Base-by-base conservation (phyloP, 2,797 vertebrate species). In the Lophius americanus region DNA sequence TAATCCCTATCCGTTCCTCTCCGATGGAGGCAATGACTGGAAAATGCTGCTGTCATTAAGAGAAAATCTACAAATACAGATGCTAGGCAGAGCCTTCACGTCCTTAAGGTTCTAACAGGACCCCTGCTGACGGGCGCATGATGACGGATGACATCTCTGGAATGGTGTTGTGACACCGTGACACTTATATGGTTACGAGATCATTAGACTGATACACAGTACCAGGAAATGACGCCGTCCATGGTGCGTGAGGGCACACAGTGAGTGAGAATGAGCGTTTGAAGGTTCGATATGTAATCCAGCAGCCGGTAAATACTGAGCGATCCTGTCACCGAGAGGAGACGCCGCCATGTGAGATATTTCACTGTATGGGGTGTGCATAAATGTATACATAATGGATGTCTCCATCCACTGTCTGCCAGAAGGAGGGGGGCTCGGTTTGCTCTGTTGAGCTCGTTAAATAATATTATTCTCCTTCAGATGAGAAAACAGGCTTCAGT, bases 61-160 rank as follows among this genome's bases (percentile, higher is more conserved):
- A 11, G 43, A 44, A 44, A 44, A 44, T 44, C 10, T 11, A 44
- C 43, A 11, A 44, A 44, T 44, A 4, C 12, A 10, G 4, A 4
- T 3, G 43, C 43, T 10, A 10, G 9, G 12, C 2, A 0, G 10
- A 44, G 43, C 43, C 43, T 10, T 10, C 43, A 44, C 1, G 11
- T 3, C 12, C 12, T 44, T 5, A 10, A 12, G 43, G 10, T 11
- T 11, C 9, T 4, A 44, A 44, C 43, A 44, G 12, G 3, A 44
- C 43, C 10, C 9, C 43, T 50, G 55, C 32, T 65, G 67, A 63
- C 62, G 55, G 56, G 37, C 68, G 11, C 32, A 47, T 32, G 68
- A 70, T 65, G 59, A 74, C 53, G 68, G 59, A 62, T 59, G 67
- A 66, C 68, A 61, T 44, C 32, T 74, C n/a, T 2, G 53, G 42